A percentile compares a stretch with the other conserved stretches of the same genome.
phyloP scores from a whole-genome alignment of 2,113 vertebrate genomes.

The Polyodon spathula region DNA sequence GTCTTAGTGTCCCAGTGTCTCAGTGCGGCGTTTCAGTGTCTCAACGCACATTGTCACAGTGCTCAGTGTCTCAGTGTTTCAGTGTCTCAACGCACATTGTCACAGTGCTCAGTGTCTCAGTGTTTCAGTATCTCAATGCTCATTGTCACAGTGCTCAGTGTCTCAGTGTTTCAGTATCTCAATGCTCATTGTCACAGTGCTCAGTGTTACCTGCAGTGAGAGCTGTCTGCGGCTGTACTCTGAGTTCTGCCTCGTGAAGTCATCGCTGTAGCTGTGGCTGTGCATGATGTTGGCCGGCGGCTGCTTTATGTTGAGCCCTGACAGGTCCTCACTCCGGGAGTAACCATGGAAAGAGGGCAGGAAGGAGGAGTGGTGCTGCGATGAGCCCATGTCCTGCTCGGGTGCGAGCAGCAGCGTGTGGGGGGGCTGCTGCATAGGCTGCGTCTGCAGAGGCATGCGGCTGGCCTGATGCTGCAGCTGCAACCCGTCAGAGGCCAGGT shows the following conservation, averaged over 20 bases:
- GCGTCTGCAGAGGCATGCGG: conserved; percentile 31
- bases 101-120: no score
- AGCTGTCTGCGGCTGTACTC: conserved; percentile 77
- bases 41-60: no score
- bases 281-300: conserved; percentile 77
- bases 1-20: no score
- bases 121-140: no score
- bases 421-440: conserved; percentile 59
- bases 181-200: no score
- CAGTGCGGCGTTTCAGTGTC: no score
- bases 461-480: conserved; percentile 55
- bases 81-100: no score
- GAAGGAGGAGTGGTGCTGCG: conserved; percentile 54
- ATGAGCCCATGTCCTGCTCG: conserved; percentile 53
- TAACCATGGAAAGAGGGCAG: conserved; percentile 83
- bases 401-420: conserved; percentile 59
- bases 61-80: no score
- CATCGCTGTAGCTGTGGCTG: conserved; percentile 94
- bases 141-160: no score
- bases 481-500: conserved; percentile 86
- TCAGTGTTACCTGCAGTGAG: conserved; percentile 72
- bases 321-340: conserved; percentile 89
- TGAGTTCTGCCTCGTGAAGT: conserved; percentile 78
- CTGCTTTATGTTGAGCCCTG: conserved; percentile 69
- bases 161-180: no score